phyloP scores from a whole-genome alignment of 2,113 vertebrate species.

The Petrocephalus microphthalmus region DNA sequence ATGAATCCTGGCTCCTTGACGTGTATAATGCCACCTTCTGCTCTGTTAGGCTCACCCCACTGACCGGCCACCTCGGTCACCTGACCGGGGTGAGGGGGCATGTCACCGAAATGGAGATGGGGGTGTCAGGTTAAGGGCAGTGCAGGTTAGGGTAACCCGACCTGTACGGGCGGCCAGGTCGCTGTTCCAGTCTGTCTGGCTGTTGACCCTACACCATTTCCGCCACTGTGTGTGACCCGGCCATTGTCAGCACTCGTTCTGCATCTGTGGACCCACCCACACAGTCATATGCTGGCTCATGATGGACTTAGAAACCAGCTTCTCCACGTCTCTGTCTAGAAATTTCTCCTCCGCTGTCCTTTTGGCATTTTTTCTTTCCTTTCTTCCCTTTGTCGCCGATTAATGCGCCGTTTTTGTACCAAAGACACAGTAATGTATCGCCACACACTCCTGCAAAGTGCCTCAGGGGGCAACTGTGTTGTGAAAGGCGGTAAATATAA shows the following conservation, averaged over 20 bases:
- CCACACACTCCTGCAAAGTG: not conserved
- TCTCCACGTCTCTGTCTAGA: not conserved
- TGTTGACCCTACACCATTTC: not conserved
- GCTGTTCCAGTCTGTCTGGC: not conserved
- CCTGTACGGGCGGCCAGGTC: conserved; percentile 48
- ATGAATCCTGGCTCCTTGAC: conserved; percentile 8
- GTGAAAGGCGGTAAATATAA: not conserved
- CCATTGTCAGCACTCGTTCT: not conserved
- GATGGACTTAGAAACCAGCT: not conserved
- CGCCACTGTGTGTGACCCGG: not conserved
- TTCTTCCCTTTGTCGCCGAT: not conserved
- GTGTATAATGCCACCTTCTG: not conserved
- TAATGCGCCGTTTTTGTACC: not conserved
- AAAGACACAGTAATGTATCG: not conserved
- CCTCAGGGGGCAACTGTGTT: not conserved
- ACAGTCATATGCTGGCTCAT: not conserved
- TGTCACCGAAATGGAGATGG: conserved; percentile 48
- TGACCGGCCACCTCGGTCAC: conserved; percentile 25
- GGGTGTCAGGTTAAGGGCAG: conserved; percentile 40
- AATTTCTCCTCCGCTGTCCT: not conserved
- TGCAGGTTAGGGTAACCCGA: conserved; percentile 53
- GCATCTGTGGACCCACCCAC: not conserved
- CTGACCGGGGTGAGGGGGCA: conserved; percentile 27
- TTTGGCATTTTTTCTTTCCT: not conserved
- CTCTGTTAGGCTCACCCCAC: not conserved